These are phyloP conservation scores for Dryobota labecula DNA, from an alignment of 2,888 invertebrate species.

Conservation along the genomic window DNA sequence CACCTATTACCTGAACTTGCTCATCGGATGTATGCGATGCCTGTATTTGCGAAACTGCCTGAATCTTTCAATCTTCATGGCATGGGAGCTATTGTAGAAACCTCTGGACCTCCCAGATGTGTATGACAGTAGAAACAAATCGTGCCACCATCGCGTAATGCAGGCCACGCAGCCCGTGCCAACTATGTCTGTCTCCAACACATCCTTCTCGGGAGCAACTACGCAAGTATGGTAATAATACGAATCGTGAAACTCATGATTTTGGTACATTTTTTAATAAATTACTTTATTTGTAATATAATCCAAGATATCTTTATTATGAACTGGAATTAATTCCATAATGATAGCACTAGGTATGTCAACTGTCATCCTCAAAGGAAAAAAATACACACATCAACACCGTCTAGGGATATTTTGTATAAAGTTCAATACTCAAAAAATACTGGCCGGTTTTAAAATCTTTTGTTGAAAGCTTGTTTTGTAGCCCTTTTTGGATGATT, in stretches of 20 bases:
- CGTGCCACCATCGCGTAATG: conserved; percentile 56
- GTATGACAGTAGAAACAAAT: conserved; percentile 52
- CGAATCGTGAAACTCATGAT: conserved; percentile 43
- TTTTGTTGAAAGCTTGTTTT: too few species aligned
- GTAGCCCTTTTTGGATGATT: too few species aligned
- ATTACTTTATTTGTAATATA: not conserved
- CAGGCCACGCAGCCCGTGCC: conserved; percentile 24
- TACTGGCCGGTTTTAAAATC: too few species aligned
- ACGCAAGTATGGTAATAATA: conserved; percentile 52
- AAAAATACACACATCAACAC: too few species aligned
- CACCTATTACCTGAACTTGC: conserved; percentile 57
- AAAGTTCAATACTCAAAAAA: too few species aligned
- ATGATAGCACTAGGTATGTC: not conserved
- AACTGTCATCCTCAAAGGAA: not conserved
- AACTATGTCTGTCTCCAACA: conserved; percentile 46
- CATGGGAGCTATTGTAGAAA: conserved; percentile 55
- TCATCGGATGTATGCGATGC: conserved; percentile 58
- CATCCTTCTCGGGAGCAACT: conserved; percentile 56
- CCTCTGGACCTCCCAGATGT: conserved; percentile 20
- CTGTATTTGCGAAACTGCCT: conserved; percentile 53
- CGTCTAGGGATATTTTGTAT: too few species aligned
- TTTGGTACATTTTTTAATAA: conserved; percentile 12
- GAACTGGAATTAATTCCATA: not conserved
- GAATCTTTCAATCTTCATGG: conserved; percentile 57
- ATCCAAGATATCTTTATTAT: not conserved